These are phyloP conservation scores for Percopsis transmontana DNA, from an alignment of 2,113 vertebrate genomes.

Conservation along the genomic window DNA sequence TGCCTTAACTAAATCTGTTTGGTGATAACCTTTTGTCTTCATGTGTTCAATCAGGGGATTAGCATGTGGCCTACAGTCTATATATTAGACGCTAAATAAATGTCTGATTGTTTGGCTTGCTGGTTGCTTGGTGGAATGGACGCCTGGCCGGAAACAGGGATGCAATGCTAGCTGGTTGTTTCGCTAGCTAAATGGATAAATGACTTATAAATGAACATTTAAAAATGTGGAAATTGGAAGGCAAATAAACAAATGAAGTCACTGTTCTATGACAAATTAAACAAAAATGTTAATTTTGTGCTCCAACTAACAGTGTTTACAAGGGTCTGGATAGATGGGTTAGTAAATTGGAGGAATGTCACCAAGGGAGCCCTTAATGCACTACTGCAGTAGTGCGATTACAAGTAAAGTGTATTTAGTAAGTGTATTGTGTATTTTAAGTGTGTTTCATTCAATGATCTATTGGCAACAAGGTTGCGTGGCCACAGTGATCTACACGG, in stretches of 20 bases:
- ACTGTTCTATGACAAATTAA: too few relatives aligned
- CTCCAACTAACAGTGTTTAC: too few relatives aligned
- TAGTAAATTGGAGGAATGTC: too few relatives aligned
- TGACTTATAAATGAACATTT: neutral
- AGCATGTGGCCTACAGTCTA: constrained; percentile 60
- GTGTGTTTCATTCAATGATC: constrained; percentile 10
- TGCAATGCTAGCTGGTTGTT: neutral
- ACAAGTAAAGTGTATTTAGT: neutral
- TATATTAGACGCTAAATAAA: constrained; percentile 40
- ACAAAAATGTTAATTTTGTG: too few relatives aligned
- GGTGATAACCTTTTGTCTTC: constrained; percentile 71
- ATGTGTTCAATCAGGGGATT: constrained; percentile 67
- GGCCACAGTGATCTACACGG: constrained; percentile 15
- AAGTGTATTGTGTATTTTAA: constrained; percentile 1
- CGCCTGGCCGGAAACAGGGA: neutral
- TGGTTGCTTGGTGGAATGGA: constrained; percentile 8
- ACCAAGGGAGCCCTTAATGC: too few relatives aligned
- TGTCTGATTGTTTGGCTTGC: constrained; percentile 9
- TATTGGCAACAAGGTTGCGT: constrained; percentile 4
- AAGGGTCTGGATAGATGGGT: too few relatives aligned
- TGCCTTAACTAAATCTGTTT: constrained; percentile 65
- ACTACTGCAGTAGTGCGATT: too few relatives aligned
- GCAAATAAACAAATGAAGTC: too few relatives aligned
- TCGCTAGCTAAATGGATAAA: constrained; percentile 15
- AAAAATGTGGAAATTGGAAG: too few relatives aligned